A percentile compares a stretch with the other conserved stretches of the same genome.
phyloP scores from a whole-genome alignment of 1,140 invertebrate species.

The Heterodera schachtii region DNA sequence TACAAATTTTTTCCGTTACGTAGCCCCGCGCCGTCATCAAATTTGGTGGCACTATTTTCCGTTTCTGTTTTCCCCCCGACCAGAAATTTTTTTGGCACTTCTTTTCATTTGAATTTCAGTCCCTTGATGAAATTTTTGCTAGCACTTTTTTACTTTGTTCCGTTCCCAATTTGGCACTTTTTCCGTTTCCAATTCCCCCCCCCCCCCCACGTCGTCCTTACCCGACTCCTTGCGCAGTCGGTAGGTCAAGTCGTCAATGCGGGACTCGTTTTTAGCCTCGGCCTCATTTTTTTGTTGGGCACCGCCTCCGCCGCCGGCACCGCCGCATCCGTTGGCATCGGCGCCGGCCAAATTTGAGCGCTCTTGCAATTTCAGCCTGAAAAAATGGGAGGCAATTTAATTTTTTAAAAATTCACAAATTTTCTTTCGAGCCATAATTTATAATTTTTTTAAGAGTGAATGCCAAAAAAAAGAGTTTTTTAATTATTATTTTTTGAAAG shows the following conservation, averaged over 20 bases:
- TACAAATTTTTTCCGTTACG: too few relatives aligned
- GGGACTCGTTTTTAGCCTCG: slow-evolving; percentile 73
- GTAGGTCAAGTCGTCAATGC: slow-evolving; percentile 92
- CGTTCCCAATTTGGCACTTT: too few relatives aligned
- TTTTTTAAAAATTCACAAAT: neutral
- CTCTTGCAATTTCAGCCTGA: slow-evolving; percentile 38
- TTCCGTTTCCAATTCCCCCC: too few relatives aligned
- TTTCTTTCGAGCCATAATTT: neutral
- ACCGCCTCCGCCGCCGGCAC: neutral
- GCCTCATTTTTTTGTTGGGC: slow-evolving; percentile 1
- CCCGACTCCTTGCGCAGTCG: slow-evolving; percentile 85
- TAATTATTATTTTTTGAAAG: too few relatives aligned
- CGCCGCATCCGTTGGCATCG: neutral
- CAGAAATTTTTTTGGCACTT: too few relatives aligned
- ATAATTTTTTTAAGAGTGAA: slow-evolving; percentile 20
- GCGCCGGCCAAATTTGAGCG: slow-evolving; percentile 19
- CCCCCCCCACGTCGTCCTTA: neutral
- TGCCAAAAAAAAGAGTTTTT: too few relatives aligned
- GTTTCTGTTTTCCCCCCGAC: too few relatives aligned
- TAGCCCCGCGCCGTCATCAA: too few relatives aligned
- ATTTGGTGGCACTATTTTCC: too few relatives aligned
- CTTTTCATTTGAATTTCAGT: too few relatives aligned
- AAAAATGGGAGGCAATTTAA: neutral
- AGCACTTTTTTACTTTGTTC: too few relatives aligned
- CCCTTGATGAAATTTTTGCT: too few relatives aligned